A percentile compares a stretch with the other conserved stretches of the same genome.
These are phyloP conservation scores for Steinernema feltiae DNA, from an alignment of 1,140 invertebrate genomes.

Conservation along the genomic window DNA sequence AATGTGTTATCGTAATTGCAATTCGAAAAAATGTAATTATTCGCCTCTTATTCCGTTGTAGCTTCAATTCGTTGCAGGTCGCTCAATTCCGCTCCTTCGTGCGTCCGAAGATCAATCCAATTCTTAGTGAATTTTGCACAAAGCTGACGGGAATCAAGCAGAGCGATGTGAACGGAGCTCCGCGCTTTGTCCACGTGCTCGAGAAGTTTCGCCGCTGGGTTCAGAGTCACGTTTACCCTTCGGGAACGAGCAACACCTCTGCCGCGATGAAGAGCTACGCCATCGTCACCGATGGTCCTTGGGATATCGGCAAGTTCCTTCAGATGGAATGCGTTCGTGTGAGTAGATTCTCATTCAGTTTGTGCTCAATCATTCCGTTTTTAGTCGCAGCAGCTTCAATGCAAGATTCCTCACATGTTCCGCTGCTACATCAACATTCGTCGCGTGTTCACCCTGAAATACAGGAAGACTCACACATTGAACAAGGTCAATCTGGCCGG, in stretches of 20 bases:
- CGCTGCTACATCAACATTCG: slow-evolving; percentile 64
- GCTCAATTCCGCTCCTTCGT: slow-evolving; percentile 68
- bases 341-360: slow-evolving; percentile 1
- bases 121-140: slow-evolving; percentile 67
- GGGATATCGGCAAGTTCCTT: slow-evolving; percentile 66
- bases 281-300: slow-evolving; percentile 66
- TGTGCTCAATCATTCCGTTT: neutral
- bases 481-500: slow-evolving; percentile 50
- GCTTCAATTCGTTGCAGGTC: slow-evolving; percentile 58
- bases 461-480: slow-evolving; percentile 31
- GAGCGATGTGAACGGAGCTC: slow-evolving; percentile 62
- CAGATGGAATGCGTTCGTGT: slow-evolving; percentile 64
- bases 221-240: slow-evolving; percentile 58
- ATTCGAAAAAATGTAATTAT: no score
- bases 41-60: no score
- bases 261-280: slow-evolving; percentile 58
- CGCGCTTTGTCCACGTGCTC: slow-evolving; percentile 63
- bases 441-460: neutral
- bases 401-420: slow-evolving; percentile 61
- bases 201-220: slow-evolving; percentile 63
- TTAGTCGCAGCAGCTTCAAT: slow-evolving; percentile 43
- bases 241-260: slow-evolving; percentile 33
- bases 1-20: no score
- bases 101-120: slow-evolving; percentile 65
- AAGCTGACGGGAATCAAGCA: slow-evolving; percentile 63